phyloP scores from a whole-genome alignment of 37 sponge, comb jelly and placozoan species.

The Chondrilla cf. caribensis region DNA sequence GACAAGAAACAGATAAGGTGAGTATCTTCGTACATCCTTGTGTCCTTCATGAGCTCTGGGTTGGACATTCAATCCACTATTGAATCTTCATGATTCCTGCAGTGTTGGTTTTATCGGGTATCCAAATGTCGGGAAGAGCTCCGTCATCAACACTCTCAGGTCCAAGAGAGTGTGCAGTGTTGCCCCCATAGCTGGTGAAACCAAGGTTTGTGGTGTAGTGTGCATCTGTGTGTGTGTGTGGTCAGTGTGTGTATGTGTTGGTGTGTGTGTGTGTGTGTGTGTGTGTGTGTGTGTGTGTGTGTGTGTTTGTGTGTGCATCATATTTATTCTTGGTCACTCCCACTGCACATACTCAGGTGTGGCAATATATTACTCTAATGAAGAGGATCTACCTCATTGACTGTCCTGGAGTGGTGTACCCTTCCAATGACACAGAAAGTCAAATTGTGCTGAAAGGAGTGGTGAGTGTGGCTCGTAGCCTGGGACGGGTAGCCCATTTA shows the following conservation, averaged over 20 bases:
- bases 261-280: background rate
- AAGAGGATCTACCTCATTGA: constrained; percentile 93
- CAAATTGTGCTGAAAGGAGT: constrained; percentile 98
- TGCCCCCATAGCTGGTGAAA: constrained; percentile 97
- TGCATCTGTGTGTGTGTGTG: background rate
- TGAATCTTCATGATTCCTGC: background rate
- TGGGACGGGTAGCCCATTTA: no score
- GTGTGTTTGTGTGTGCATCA: background rate
- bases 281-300: background rate
- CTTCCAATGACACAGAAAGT: constrained; percentile 87
- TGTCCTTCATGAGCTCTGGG: no score
- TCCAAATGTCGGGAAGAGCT: constrained; percentile 98
- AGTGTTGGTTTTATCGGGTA: constrained; percentile 99
- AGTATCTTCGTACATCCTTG: background rate
- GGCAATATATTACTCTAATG: constrained; percentile 99
- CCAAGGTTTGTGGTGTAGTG: constrained; percentile 63
- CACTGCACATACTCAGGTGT: constrained; percentile 61
- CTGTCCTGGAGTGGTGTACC: constrained; percentile 98
- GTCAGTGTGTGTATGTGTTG: background rate
- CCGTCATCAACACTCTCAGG: constrained; percentile 93
- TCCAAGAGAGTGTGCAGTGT: constrained; percentile 96
- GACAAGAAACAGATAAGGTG: constrained; percentile 97
- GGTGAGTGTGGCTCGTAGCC: constrained; percentile 46
- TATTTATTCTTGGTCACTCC: background rate
- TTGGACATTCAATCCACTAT: no score